Evolutionary conservation across 2,113 vertebrate species (phyloP).

Genomic region (Heliornis fulica): DNA sequence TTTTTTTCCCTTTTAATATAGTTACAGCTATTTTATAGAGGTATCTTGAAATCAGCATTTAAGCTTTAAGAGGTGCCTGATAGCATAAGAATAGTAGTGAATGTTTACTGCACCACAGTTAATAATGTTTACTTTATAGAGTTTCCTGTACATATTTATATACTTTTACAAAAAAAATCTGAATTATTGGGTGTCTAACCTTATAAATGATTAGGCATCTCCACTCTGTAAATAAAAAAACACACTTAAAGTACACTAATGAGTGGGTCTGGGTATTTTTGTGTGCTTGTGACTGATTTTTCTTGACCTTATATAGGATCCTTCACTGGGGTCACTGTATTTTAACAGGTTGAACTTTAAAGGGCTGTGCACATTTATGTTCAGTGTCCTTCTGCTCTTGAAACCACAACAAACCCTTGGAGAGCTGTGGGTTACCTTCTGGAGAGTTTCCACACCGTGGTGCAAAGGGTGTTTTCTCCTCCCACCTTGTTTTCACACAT

Average conservation of each 20-base stretch:
- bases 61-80: conserved; percentile 67
- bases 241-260: conserved; percentile 41
- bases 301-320: background rate
- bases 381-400: background rate
- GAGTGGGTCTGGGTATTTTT: background rate
- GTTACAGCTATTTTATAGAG: conserved; percentile 69
- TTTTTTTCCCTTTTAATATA: conserved; percentile 66
- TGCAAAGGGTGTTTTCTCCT: background rate
- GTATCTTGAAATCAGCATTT: conserved; percentile 73
- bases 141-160: conserved; percentile 80
- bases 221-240: conserved; percentile 81
- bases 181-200: conserved; percentile 62
- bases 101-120: conserved; percentile 70
- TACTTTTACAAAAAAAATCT: conserved; percentile 71
- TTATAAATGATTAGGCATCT: conserved; percentile 62
- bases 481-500: background rate
- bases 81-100: conserved; percentile 67
- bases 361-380: background rate
- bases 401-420: background rate
- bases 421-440: background rate
- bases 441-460: background rate
- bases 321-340: background rate
- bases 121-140: conserved; percentile 76
- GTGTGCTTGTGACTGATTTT: background rate
- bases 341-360: background rate